These are phyloP conservation scores for Apodemus agrarius DNA, from an alignment of 2,797 vertebrate genomes.

Conservation along the genomic window DNA sequence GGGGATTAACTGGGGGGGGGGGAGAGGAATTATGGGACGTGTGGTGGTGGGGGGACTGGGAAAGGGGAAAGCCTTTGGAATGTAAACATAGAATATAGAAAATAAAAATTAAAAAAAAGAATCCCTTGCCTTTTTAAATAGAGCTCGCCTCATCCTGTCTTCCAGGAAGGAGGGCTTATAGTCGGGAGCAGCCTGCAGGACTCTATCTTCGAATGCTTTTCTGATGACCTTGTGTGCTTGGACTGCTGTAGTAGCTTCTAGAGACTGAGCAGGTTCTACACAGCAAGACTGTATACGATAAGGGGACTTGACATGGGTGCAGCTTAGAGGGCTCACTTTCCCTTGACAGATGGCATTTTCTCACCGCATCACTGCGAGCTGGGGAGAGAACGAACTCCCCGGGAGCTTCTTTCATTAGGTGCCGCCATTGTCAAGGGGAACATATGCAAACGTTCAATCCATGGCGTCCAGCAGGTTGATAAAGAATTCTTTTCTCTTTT, in stretches of 20 bases:
- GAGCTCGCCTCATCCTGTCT: background rate
- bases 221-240: no score
- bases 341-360: background rate
- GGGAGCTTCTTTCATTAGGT: background rate
- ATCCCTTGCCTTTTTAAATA: background rate
- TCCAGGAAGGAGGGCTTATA: background rate
- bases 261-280: no score
- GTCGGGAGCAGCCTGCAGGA: background rate
- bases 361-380: fast-evolving
- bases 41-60: no score
- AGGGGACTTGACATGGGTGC: background rate
- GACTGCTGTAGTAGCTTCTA: background rate
- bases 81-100: no score
- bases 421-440: background rate
- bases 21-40: no score
- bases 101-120: no score
- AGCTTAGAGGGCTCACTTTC: background rate
- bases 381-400: background rate
- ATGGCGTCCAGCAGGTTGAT: background rate
- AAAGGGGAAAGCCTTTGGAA: no score
- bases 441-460: background rate
- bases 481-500: background rate
- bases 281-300: no score
- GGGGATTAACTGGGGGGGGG: no score
- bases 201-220: background rate